Evolutionary conservation across 2,888 invertebrate species (phyloP).

Genomic region (Endomychus coccineus): DNA sequence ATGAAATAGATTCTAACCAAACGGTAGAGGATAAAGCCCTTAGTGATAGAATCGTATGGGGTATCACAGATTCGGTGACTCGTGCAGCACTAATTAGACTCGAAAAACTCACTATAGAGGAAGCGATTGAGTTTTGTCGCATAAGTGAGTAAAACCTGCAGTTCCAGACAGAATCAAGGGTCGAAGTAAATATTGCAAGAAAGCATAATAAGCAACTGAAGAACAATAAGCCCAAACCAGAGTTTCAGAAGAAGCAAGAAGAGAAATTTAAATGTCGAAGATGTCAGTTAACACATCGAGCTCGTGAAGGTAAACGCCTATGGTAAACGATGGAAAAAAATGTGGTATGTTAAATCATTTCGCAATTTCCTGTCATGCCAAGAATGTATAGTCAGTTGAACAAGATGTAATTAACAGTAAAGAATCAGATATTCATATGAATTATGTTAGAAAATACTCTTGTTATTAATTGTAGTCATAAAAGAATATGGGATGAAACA

Average conservation of each 20-base stretch:
- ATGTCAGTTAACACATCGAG: conserved; percentile 19
- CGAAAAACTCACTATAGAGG: conserved; percentile 20
- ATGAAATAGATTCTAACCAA: conserved; percentile 7
- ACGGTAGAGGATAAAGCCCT: conserved; percentile 20
- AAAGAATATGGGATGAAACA: conserved; percentile 5
- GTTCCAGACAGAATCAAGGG: not conserved
- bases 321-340: conserved; percentile 21
- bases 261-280: conserved; percentile 19
- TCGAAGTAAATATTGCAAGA: conserved; percentile 7
- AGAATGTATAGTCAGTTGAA: conserved; percentile 2
- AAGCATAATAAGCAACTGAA: conserved; percentile 4
- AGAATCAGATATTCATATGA: not conserved
- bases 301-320: conserved; percentile 22
- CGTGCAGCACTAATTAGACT: conserved; percentile 23
- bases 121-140: conserved; percentile 22
- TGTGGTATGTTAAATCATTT: conserved; percentile 23
- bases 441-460: not conserved
- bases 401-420: not conserved
- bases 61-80: conserved; percentile 18
- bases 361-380: conserved; percentile 15
- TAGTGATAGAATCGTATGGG: conserved; percentile 23
- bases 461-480: too few relatives aligned
- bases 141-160: conserved; percentile 23
- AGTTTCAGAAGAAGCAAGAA: too few relatives aligned
- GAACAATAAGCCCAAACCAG: conserved; percentile 1